These are phyloP conservation scores for Apamea anceps DNA, from an alignment of 2,888 invertebrate genomes.

Conservation along the genomic window DNA sequence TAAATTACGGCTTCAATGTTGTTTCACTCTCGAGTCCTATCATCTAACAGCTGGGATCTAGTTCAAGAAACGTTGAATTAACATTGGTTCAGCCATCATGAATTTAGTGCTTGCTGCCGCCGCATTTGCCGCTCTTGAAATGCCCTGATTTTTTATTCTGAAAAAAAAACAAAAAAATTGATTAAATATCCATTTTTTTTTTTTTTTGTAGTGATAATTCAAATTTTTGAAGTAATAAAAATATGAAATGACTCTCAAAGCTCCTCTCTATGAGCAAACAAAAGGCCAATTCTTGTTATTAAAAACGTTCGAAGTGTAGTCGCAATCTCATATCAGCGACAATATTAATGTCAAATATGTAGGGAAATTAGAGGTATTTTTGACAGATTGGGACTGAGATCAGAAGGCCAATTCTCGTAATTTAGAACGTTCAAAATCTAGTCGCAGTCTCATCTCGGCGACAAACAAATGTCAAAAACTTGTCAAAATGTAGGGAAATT, in stretches of 20 bases:
- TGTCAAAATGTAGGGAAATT: too few relatives aligned
- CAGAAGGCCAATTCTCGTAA: neutral
- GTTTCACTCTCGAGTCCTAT: neutral
- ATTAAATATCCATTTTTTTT: neutral
- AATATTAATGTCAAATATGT: too few relatives aligned
- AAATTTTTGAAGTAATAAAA: neutral
- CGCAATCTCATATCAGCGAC: too few relatives aligned
- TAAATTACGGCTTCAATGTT: slow-evolving; percentile 13
- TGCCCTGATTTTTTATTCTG: slow-evolving; percentile 80
- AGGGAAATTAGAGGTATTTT: too few relatives aligned
- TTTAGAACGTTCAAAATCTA: too few relatives aligned
- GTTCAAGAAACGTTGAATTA: slow-evolving; percentile 17
- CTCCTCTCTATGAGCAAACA: too few relatives aligned
- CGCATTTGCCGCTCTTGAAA: slow-evolving; percentile 66
- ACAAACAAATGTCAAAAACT: too few relatives aligned
- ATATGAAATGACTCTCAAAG: neutral
- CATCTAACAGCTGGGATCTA: slow-evolving; percentile 15
- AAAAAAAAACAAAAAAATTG: slow-evolving; percentile 55
- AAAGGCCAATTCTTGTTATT: too few relatives aligned
- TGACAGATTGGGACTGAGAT: too few relatives aligned
- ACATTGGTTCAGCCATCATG: neutral
- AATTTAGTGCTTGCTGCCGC: slow-evolving; percentile 38
- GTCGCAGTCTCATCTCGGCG: too few relatives aligned
- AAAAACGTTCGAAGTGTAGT: too few relatives aligned
- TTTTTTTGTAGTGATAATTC: too few relatives aligned